Conservation (phyloP, 2,797 vertebrate genomes). For the Pogonophryne albipinna region DNA sequence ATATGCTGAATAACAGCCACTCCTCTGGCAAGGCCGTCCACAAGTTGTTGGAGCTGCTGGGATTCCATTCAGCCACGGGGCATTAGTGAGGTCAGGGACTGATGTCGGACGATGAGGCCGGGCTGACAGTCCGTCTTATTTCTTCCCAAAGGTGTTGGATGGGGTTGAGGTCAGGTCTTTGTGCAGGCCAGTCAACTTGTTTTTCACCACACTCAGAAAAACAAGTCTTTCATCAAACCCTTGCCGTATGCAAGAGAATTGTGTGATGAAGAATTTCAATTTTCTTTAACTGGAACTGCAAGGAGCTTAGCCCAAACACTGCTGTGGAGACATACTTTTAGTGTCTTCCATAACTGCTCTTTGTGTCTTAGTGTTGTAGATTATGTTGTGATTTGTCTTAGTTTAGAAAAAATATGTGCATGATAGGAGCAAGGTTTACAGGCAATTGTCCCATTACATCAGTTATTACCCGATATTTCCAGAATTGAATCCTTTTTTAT, state of each 20-base stretch:
- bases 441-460: neutral
- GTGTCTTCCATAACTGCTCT: no score
- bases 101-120: neutral
- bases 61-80: neutral
- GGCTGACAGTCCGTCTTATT: slow-evolving; percentile 4
- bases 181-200: neutral
- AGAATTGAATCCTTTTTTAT: slow-evolving; percentile 10
- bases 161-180: slow-evolving; percentile 1
- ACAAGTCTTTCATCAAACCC: neutral
- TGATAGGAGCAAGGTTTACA: neutral
- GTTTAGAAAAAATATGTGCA: neutral
- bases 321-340: no score
- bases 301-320: neutral
- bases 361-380: no score
- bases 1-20: neutral
- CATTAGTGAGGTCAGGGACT: neutral
- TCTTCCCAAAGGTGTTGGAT: slow-evolving; percentile 6
- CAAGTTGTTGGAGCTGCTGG: neutral
- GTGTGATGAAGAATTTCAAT: neutral
- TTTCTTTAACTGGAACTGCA: neutral
- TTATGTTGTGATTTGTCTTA: no score
- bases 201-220: neutral
- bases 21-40: neutral
- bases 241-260: neutral
- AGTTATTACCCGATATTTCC: neutral